Evolutionary conservation across 2,113 vertebrate genomes (phyloP), one percentile per base, ranked within the genome.

Genomic region (Corapipo altera): DNA sequence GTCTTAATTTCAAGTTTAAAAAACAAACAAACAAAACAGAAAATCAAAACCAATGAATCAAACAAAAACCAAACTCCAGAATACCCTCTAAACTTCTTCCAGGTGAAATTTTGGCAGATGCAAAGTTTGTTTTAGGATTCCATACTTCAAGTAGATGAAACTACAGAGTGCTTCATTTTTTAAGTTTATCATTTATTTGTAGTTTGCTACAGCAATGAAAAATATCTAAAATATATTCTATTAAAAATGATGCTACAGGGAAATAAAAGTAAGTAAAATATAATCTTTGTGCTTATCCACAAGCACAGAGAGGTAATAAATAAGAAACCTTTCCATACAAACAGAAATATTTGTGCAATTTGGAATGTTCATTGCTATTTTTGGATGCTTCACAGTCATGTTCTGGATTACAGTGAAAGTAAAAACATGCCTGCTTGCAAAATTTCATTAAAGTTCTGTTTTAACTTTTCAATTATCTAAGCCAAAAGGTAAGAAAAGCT

Each of bases 401-500:
- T 80, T 92, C 39, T 76, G 83, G 46, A 86, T 83, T 52, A 32
- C 19, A 73, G 35, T 61, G 66, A 71, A 96, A 86, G 30, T 75
- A 88, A 85, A 95, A 37, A 70, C 32, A 96, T 67, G 54, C 7
- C 46, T 85, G 16, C 75, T 95, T 80, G 61, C 59, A 97, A 84
- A 96, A 27, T 4, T 79, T 92, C 20, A 43, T 46, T 62, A 22
- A 65, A 88, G 94, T 93, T 85, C 64, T 93, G 65, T 54, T 87
- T 85, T 26, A 75, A 94, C 95, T 96, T 89, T 96, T 55, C 65
- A 91, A 66, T 84, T 85, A 85, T 64, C 46, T 89, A 91, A 95
- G 84, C 83, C 77, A 95, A 89, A 79, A 59, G 65, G 71, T 87
- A 97, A 94, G 94, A 96, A 95, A 95, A 91, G 2, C 17, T 82